Percentiles rank a stretch among this genome's conserved stretches.
Evolutionary conservation across 2,888 invertebrate genomes (phyloP).

Genomic region (Anthophora plumipes): DNA sequence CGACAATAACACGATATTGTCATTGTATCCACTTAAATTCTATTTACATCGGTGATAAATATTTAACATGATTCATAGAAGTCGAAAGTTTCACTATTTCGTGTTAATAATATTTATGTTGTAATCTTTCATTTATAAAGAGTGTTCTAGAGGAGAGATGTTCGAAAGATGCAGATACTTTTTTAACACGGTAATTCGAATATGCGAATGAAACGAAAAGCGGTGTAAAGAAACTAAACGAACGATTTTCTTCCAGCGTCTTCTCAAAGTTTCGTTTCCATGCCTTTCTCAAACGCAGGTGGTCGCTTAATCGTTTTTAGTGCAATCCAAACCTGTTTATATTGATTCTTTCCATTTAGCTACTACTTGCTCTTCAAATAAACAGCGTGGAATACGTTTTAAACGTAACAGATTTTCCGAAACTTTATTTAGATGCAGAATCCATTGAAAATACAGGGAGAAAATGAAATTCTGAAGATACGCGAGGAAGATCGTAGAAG

Average conservation of each 20-base stretch:
- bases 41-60: not conserved
- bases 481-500: too few relatives aligned
- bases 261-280: conserved; percentile 1
- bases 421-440: not conserved
- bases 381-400: not conserved
- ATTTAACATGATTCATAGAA: not conserved
- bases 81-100: not conserved
- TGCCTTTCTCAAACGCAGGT: not conserved
- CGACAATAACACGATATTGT: not conserved
- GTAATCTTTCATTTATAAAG: not conserved
- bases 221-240: not conserved
- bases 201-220: too few relatives aligned
- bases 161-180: conserved; percentile 22
- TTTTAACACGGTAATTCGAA: not conserved
- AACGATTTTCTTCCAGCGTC: not conserved
- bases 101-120: not conserved
- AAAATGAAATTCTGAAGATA: not conserved
- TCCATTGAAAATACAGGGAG: not conserved
- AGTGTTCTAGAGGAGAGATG: not conserved
- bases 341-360: conserved; percentile 15
- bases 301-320: conserved; percentile 1
- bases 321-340: conserved; percentile 31
- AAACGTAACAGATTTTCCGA: not conserved
- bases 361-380: not conserved
- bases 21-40: not conserved